Evolutionary conservation across 2,888 invertebrate genomes (phyloP), one percentile per base, ranked within the genome.

Genomic region (Acanthococcus lagerstroemiae): DNA sequence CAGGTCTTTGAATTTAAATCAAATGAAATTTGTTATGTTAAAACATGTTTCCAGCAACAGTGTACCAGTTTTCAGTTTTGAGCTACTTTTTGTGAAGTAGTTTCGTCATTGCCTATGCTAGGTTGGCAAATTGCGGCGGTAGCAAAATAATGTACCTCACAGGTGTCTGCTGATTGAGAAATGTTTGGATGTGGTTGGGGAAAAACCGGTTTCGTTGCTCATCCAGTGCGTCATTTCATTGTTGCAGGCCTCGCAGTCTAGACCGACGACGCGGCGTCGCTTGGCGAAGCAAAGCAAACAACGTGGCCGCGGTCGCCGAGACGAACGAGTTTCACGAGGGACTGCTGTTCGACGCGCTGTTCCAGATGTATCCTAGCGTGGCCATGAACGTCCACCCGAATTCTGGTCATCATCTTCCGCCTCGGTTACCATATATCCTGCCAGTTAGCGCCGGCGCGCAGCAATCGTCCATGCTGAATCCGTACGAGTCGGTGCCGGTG

Each of bases 341-440:
- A 65, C 85, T 88, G 73, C 80, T 89, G 37, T 79, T 88, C 69
- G 88, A 89, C 74, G 86, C 86, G 4, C 76, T 86, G 67, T 77
- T 83, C 72, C 84, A 86, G 75, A 77, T 86, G 68, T 86, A 87
- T 75, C 87, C 87, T 2, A 83, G 84, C 74, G 85, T 85, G 27
- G 67, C 70, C 17, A 69, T 67, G 30, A 50, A 67, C 63, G 15
- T 61, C 48, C 58, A 67, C 56, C 85, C 85, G 22, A 79, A 85
- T 24, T 80, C 80, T 37, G 84, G 84, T 69, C 68, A 76, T 25
- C 76, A 75, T 37, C 68, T 69, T 71, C 30, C 72, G 72, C 57
- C 74, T 73, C 70, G 70, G 75, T 57, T 76, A 73, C 70, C 76
- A 48, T 76, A 76, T 67, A 73, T 75, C 15, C 76, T 76, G 66